phyloP scores from a whole-genome alignment of 2,888 invertebrate genomes.

The Rhyacophila evoluta region DNA sequence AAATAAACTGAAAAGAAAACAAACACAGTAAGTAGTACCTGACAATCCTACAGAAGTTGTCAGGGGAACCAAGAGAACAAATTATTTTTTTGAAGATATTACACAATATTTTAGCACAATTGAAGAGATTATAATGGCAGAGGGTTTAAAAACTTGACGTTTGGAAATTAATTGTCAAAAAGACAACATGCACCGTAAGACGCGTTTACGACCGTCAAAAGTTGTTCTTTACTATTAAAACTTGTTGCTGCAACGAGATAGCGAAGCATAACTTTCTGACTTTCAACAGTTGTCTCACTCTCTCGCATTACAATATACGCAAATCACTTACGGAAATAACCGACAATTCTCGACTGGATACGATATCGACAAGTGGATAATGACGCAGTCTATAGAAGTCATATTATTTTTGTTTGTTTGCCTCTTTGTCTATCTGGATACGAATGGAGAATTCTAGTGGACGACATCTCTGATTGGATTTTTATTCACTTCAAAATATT shows the following conservation, averaged over 20 bases:
- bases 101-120: neutral
- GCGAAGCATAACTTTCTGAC: slow-evolving; percentile 47
- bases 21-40: slow-evolving; percentile 43
- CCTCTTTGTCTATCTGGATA: neutral
- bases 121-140: neutral
- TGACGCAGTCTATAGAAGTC: neutral
- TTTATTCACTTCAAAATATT: no score
- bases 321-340: slow-evolving; percentile 36
- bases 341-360: slow-evolving; percentile 40
- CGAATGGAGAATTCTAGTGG: neutral
- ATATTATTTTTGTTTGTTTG: slow-evolving; percentile 13
- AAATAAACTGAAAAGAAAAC: slow-evolving; percentile 23
- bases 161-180: slow-evolving; percentile 42
- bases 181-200: slow-evolving; percentile 33
- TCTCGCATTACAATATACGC: slow-evolving; percentile 38
- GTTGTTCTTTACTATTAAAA: slow-evolving; percentile 50
- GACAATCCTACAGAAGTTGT: slow-evolving; percentile 20
- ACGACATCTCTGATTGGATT: neutral
- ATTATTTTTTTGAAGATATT: neutral
- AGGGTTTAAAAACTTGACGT: slow-evolving; percentile 39
- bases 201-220: slow-evolving; percentile 45
- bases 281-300: slow-evolving; percentile 45
- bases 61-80: neutral
- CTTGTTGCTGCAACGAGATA: slow-evolving; percentile 49
- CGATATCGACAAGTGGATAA: slow-evolving; percentile 29